Evolutionary conservation across 2,113 vertebrate species (phyloP), one percentile per base, ranked within the genome.

Genomic region (Centropristis striata): DNA sequence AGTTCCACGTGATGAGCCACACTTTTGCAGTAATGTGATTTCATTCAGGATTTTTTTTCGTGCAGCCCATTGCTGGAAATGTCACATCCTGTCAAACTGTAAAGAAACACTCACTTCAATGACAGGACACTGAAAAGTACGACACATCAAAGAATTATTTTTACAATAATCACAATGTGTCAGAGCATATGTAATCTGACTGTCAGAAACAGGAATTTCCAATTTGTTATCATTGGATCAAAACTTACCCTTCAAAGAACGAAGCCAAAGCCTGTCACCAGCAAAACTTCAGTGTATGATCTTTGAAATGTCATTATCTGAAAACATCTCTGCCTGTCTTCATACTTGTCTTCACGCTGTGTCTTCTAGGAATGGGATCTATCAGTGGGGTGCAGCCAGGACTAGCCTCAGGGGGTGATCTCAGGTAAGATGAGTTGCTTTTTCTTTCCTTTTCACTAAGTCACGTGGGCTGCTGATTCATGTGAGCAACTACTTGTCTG

Each of bases 371-470:
- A 44, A 57, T 37, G 21, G 60, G 60, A 80, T 71, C 65, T 25
- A 1, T 39, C 61, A 55, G 32, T 2, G 15, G 39, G 12, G 41
- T 6, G 1, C 36, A 15, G 18, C 57, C 54, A 11, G 51, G 49
- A 49, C 8, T 4, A 3, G 36, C 55, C 1, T 51, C 39, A 11
- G 61, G 28, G 68, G 55, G 9, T 47, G 44, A 66, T 63, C 59
- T 79, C 83, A 91, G 90, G 91, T 92, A 89, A 80, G 91, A 83
- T 50, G 23, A 23, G 61, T 63, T 2, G 9, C 23, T 27, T 71
- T 15, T 42, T 76, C 76, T 54, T 67, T 54, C 66, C 69, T 42
- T 37, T 4, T 4, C 2, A 1, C 25, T 68, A 5, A 18, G 28
- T 76, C 49, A 78, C 49, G 8, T 53, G 55, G 51, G 60, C 71